Evolutionary conservation across 2,797 vertebrate species (phyloP).

Genomic region (Cygnus olor): DNA sequence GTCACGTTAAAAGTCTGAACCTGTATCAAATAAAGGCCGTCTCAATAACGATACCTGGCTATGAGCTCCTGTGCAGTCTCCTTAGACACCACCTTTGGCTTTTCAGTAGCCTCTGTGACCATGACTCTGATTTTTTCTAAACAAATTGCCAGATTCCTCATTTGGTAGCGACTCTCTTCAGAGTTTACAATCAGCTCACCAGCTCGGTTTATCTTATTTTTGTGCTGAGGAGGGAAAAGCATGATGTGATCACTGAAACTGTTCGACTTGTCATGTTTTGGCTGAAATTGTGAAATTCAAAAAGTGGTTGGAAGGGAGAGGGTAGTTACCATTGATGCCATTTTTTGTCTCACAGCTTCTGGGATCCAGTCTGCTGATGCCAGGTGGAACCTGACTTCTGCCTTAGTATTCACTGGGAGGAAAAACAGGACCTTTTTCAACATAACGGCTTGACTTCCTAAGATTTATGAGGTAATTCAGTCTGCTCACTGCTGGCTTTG

Average conservation of each 20-base stretch:
- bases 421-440: neutral
- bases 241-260: neutral
- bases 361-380: slow-evolving; percentile 92
- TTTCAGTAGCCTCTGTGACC: slow-evolving; percentile 82
- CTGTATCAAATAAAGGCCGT: neutral
- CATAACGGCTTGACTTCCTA: neutral
- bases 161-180: slow-evolving; percentile 90
- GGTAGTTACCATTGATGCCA: slow-evolving; percentile 82
- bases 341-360: slow-evolving; percentile 82
- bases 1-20: neutral
- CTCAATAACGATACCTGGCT: slow-evolving; percentile 80
- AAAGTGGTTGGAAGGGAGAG: accelerated
- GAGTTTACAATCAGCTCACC: slow-evolving; percentile 92
- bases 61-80: slow-evolving; percentile 80
- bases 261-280: too few species aligned
- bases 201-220: slow-evolving; percentile 87
- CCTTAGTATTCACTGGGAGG: slow-evolving; percentile 87
- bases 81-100: slow-evolving; percentile 77
- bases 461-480: neutral
- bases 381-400: slow-evolving; percentile 92
- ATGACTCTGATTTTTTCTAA: slow-evolving; percentile 89
- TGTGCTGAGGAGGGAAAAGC: slow-evolving; percentile 77
- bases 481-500: neutral
- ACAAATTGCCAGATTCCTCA: slow-evolving; percentile 89
- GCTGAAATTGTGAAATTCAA: neutral